phyloP scores from a whole-genome alignment of 2,113 vertebrate genomes.

The Apteryx mantelli region DNA sequence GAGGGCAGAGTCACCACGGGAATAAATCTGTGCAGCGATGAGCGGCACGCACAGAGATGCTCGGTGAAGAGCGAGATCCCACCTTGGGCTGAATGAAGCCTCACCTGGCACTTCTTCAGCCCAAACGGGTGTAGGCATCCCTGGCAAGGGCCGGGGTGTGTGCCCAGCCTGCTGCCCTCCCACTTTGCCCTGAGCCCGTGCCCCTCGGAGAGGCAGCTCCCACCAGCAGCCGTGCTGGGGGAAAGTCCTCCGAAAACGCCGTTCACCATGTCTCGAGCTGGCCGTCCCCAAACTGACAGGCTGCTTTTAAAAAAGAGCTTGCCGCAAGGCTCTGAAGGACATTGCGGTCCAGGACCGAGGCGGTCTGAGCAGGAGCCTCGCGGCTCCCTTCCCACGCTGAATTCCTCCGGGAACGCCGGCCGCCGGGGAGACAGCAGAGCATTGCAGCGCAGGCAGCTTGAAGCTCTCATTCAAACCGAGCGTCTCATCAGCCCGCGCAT shows the following conservation, averaged over 20 bases:
- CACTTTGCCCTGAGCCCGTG: neutral
- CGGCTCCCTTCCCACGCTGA: neutral
- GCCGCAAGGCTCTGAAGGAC: neutral
- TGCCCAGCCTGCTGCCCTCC: neutral
- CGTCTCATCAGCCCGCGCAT: neutral
- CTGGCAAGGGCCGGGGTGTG: neutral
- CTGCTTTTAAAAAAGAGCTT: neutral
- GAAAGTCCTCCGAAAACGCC: neutral
- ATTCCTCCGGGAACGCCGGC: neutral
- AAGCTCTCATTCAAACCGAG: neutral
- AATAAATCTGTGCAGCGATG: neutral
- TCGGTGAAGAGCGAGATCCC: neutral
- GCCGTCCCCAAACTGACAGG: neutral
- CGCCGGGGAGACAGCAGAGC: too few relatives aligned
- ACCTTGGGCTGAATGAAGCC: neutral
- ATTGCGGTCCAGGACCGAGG: neutral
- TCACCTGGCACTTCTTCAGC: neutral
- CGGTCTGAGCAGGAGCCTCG: neutral
- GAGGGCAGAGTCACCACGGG: neutral
- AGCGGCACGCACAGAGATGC: neutral
- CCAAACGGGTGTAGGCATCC: neutral
- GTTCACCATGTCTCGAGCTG: fast-evolving
- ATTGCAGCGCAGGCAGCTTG: neutral
- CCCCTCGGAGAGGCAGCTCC: neutral
- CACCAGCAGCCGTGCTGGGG: neutral